Conservation (phyloP, 1,140 invertebrate genomes). For the Gryon sp. region DNA sequence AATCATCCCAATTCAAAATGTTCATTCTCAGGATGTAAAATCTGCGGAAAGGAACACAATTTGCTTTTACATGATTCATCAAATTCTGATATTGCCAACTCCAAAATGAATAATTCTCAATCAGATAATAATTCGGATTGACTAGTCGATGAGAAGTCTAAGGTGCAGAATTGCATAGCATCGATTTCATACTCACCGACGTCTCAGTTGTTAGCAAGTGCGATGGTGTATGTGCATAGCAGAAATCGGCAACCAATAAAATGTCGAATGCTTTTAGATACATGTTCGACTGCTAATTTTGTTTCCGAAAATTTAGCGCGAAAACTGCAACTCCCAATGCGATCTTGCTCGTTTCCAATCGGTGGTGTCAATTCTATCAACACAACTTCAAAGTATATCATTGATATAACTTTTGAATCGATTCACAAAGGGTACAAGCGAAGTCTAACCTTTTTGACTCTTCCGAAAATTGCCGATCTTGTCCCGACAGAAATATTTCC, state of each 20-base stretch:
- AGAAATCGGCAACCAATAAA: too few relatives aligned
- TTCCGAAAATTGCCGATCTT: constrained; percentile 7
- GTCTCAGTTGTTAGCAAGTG: constrained; percentile 10
- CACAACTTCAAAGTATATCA: constrained; percentile 1
- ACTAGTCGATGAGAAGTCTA: too few relatives aligned
- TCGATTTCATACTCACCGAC: too few relatives aligned
- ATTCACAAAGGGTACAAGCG: not conserved
- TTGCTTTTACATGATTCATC: not conserved
- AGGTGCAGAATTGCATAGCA: not conserved
- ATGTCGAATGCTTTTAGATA: constrained; percentile 14
- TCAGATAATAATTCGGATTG: not conserved
- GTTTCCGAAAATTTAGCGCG: constrained; percentile 14
- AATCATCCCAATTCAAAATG: constrained; percentile 3
- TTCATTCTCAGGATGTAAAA: not conserved
- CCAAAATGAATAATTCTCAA: not conserved
- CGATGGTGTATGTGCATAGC: not conserved
- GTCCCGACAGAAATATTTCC: too few relatives aligned
- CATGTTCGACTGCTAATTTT: constrained; percentile 6
- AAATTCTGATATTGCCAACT: not conserved
- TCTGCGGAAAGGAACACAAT: not conserved
- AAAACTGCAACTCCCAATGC: constrained; percentile 1
- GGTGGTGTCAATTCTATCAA: constrained; percentile 21
- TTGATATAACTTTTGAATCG: constrained; percentile 4
- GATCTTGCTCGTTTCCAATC: constrained; percentile 3
- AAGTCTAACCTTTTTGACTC: not conserved